Evolutionary conservation across 2,888 invertebrate species (phyloP), one percentile per base, ranked within the genome.

Genomic region (Acanthoscelides obtectus): DNA sequence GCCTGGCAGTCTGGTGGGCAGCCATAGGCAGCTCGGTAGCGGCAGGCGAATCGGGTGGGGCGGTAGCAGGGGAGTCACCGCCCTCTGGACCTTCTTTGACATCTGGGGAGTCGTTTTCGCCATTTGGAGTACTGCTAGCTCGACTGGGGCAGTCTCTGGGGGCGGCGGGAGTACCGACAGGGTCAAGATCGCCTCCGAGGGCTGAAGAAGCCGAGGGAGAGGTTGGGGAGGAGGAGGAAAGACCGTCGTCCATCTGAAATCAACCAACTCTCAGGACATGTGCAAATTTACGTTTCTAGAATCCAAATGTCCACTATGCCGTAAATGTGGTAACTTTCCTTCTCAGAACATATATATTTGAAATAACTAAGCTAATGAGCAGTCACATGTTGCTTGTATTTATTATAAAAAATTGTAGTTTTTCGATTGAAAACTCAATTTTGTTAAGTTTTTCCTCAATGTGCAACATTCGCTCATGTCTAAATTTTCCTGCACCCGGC

Each of bases 41-140:
- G 22, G 22, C 21, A 12, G 63, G 22, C 22, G 69, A 69, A 2
- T 22, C 22, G 77, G 88, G 87, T 71, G 87, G 87, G 68, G 89
- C 89, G 72, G 89, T 87, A 72, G 90, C 87, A 71, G 90, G 90
- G 82, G 89, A 90, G 75, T 84, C 66, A 1, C 1, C 66, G 19
- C 22, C 22, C 20, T 20, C 66, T 20, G 66, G 20, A 5, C 2
- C 66, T 8, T 66, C 66, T 8, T 20, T 22, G 12, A 17, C 66
- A 20, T 66, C 66, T 81, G 81, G 22, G 80, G 80, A 0, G 69
- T 63, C 69, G 63, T n/a, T 22, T 12, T 20, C 64, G 21, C 69
- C 64, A 80, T 67, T 83, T 6, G 74, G 75, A 4, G 80, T 81
- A 72, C 84, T 84, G 72, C 84, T 83, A 8, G 84, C 77, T 75